Percentiles rank a stretch among this genome's conserved stretches.
Evolutionary conservation across 2,888 invertebrate genomes (phyloP).

Genomic region (Phalangium opilio): DNA sequence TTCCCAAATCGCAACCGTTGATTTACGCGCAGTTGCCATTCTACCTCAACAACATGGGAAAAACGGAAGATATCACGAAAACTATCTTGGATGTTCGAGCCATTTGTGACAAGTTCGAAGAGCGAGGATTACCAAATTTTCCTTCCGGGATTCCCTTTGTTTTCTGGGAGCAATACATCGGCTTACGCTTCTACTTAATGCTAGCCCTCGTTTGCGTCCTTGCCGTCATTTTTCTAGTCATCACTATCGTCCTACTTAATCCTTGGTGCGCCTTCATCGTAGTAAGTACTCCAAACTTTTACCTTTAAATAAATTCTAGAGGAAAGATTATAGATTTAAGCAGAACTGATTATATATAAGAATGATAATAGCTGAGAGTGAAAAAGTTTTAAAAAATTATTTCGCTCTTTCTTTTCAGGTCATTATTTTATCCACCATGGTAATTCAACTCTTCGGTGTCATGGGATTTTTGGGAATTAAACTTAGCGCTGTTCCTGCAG

Average conservation of each 20-base stretch:
- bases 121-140: constrained; percentile 80
- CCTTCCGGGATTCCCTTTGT: constrained; percentile 87
- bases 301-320: constrained; percentile 2
- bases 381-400: background rate
- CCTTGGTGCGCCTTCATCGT: constrained; percentile 66
- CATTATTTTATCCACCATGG: constrained; percentile 46
- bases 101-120: constrained; percentile 71
- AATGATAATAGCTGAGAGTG: background rate
- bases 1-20: constrained; percentile 79
- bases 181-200: constrained; percentile 55
- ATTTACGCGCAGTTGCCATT: constrained; percentile 90
- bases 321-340: background rate
- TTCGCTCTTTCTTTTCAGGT: constrained; percentile 14
- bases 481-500: constrained; percentile 76
- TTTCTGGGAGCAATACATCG: constrained; percentile 89
- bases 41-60: constrained; percentile 68
- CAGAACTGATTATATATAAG: background rate
- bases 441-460: constrained; percentile 67
- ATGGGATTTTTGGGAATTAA: constrained; percentile 75
- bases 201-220: constrained; percentile 54
- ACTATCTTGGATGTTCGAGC: constrained; percentile 62
- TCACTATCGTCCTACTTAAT: constrained; percentile 63
- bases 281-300: constrained; percentile 26
- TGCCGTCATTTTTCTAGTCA: constrained; percentile 56
- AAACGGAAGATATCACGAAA: constrained; percentile 66